Evolutionary conservation across 1,140 invertebrate genomes (phyloP).

Genomic region (Tetramorium parvispinum): DNA sequence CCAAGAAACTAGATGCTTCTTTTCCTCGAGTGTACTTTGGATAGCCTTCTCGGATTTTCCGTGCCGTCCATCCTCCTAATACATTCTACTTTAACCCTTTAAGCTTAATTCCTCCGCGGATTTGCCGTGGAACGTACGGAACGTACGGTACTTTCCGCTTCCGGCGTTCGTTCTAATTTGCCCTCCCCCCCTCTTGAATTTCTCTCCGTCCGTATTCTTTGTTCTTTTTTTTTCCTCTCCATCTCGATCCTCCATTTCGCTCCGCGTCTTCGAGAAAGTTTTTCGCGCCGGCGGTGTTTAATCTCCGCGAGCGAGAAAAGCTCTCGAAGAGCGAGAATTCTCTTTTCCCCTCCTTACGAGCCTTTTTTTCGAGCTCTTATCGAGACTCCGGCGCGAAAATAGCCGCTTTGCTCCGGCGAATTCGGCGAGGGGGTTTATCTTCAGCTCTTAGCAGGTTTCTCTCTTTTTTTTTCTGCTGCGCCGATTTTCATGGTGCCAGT

Average conservation of each 20-base stretch:
- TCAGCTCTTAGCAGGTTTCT: constrained; percentile 9
- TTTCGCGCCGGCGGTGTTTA: constrained; percentile 58
- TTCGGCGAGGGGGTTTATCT: constrained; percentile 28
- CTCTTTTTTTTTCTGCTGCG: not conserved
- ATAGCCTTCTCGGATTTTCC: not conserved
- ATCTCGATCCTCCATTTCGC: constrained; percentile 42
- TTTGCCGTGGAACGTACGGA: constrained; percentile 31
- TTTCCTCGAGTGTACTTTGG: not conserved
- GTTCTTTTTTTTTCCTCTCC: not conserved
- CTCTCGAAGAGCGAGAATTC: constrained; percentile 48
- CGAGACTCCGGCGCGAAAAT: constrained; percentile 30
- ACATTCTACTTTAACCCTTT: constrained; percentile 51
- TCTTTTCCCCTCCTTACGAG: not conserved
- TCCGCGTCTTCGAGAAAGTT: constrained; percentile 45
- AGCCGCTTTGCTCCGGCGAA: constrained; percentile 19
- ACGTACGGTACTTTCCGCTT: constrained; percentile 34
- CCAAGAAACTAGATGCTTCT: not conserved
- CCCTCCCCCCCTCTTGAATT: not conserved
- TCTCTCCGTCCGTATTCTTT: not conserved
- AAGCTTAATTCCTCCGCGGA: constrained; percentile 47
- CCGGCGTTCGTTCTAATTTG: constrained; percentile 51
- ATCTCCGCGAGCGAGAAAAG: constrained; percentile 48
- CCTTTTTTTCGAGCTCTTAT: constrained; percentile 41
- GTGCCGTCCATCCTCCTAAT: constrained; percentile 17
- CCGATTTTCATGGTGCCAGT: constrained; percentile 8